A percentile compares a stretch with the other conserved stretches of the same genome.
Conservation (phyloP, 2,888 invertebrate genomes). For the Scaptomyza polygonia region DNA sequence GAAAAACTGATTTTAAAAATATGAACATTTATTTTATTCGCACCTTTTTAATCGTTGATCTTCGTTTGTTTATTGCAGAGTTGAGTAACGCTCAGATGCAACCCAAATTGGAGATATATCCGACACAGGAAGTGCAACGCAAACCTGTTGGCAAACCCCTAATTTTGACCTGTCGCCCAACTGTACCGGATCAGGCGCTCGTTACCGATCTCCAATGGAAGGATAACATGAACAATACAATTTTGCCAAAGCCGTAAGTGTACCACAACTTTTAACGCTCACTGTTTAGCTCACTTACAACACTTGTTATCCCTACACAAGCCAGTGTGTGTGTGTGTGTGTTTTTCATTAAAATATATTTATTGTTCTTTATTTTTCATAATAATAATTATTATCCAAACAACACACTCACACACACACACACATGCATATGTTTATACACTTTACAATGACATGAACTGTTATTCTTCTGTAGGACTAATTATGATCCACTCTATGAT, state of each 20-base stretch:
- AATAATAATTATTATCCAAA: conserved; percentile 16
- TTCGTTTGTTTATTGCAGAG: conserved; percentile 57
- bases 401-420: conserved; percentile 12
- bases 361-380: conserved; percentile 4
- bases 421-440: conserved; percentile 17
- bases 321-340: conserved; percentile 8
- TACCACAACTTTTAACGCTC: not conserved
- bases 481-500: conserved; percentile 84
- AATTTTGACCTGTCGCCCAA: conserved; percentile 91
- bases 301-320: conserved; percentile 1
- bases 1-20: no score
- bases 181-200: conserved; percentile 88
- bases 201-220: conserved; percentile 92
- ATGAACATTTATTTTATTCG: no score
- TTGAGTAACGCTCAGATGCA: conserved; percentile 70
- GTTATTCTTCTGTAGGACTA: conserved; percentile 77
- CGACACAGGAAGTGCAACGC: conserved; percentile 88
- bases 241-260: conserved; percentile 89
- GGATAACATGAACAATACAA: conserved; percentile 89
- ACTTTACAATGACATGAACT: conserved; percentile 16
- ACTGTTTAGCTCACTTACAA: not conserved
- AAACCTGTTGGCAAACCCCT: conserved; percentile 91
- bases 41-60: no score
- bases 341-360: not conserved
- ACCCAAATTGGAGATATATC: conserved; percentile 88